Percentiles rank a stretch among this genome's conserved stretches.
These are phyloP conservation scores for Puma concolor DNA, from an alignment of 2,113 vertebrate species.

Conservation along the genomic window DNA sequence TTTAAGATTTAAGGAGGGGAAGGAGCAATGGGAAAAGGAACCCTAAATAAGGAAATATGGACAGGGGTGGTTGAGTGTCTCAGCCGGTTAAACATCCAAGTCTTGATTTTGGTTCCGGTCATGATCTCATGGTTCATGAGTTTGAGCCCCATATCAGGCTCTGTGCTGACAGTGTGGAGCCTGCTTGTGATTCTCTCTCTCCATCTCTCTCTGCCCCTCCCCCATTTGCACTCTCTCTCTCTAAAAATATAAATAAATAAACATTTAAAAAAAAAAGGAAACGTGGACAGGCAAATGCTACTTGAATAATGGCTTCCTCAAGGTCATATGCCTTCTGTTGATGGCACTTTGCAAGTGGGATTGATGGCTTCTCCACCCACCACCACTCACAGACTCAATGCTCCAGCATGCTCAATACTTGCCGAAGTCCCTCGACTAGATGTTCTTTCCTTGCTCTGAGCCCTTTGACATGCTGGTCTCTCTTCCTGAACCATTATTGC, in stretches of 20 bases:
- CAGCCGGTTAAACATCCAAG: too few species aligned
- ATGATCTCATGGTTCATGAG: too few species aligned
- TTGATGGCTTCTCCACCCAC: too few species aligned
- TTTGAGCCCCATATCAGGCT: too few species aligned
- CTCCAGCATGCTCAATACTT: too few species aligned
- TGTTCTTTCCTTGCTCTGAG: neutral
- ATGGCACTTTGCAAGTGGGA: neutral
- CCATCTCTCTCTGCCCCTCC: too few species aligned
- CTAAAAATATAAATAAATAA: too few species aligned
- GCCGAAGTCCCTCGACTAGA: neutral
- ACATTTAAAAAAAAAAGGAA: neutral
- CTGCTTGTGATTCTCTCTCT: too few species aligned
- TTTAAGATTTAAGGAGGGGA: neutral
- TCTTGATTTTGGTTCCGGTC: too few species aligned
- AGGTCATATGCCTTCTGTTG: rapidly evolving
- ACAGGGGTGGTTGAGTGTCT: neutral
- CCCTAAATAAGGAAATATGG: neutral
- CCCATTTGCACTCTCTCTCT: too few species aligned
- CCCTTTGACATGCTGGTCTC: neutral
- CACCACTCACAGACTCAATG: rapidly evolving
- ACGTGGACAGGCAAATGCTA: neutral
- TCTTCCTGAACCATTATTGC: neutral
- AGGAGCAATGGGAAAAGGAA: neutral
- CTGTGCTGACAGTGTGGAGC: too few species aligned
- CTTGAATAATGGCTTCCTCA: neutral